These are phyloP conservation scores for Pempheris klunzingeri DNA, from an alignment of 2,797 vertebrate genomes.

Conservation along the genomic window DNA sequence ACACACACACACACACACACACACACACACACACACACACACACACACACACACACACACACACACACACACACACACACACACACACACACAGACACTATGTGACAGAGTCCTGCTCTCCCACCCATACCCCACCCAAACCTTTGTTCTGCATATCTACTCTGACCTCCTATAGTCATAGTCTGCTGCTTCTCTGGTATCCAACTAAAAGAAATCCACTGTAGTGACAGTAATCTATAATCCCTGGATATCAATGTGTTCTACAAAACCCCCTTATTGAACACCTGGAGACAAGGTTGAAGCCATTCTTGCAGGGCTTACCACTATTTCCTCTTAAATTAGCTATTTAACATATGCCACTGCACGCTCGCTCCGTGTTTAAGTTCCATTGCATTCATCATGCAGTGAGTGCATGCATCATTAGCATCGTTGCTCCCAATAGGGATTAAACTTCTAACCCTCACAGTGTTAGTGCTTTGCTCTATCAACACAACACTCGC, in stretches of 20 bases:
- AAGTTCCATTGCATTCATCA: constrained; percentile 62
- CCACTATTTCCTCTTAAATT: constrained; percentile 58
- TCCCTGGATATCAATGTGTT: constrained; percentile 57
- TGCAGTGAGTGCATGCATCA: constrained; percentile 51
- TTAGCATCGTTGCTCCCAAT: constrained; percentile 51
- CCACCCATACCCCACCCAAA: neutral
- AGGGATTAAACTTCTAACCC: constrained; percentile 62
- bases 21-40: neutral
- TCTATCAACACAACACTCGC: constrained; percentile 34
- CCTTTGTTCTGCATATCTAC: constrained; percentile 12
- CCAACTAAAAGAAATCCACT: constrained; percentile 55
- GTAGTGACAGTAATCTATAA: constrained; percentile 66
- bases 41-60: neutral
- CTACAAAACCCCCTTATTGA: constrained; percentile 51
- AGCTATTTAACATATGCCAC: constrained; percentile 61
- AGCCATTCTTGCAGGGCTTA: constrained; percentile 49
- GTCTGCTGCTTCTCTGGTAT: constrained; percentile 29
- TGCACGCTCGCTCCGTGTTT: constrained; percentile 28
- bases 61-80: too few relatives aligned
- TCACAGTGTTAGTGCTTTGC: constrained; percentile 46
- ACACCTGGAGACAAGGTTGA: constrained; percentile 63
- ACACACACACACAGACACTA: neutral
- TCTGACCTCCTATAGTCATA: constrained; percentile 42
- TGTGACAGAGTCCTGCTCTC: neutral
- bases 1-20: neutral